Evolutionary conservation across 92 coral and sea anemone species (phyloP), one percentile per base, ranked within the genome.

Genomic region (Phymanthus crucifer): DNA sequence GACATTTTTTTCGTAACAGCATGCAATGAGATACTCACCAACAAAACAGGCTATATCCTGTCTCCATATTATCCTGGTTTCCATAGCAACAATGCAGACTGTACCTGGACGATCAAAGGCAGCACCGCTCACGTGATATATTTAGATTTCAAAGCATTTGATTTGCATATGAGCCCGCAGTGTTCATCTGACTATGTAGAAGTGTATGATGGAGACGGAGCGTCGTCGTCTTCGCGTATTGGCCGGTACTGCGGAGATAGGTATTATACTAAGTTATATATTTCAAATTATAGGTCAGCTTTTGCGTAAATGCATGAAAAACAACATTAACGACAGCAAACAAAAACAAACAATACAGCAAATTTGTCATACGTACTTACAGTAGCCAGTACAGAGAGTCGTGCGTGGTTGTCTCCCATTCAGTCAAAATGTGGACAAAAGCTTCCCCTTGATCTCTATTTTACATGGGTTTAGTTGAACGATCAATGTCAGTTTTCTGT

Each of bases 51-150:
- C 33, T 66, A 56, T 29, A 74, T 85, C 80, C 32, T 64, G 74
- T 85, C 89, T 9, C 89, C 89, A 2, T 57, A 73, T 46, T 85
- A 85, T 32, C 89, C 89, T 16, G 72, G 89, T 50, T 79, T 78
- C 77, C 79, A 85, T 68, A 34, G 73, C 43, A 85, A 73, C 73
- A 36, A 85, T 65, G 77, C 84, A n/a, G 29, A 50, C 46, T 85
- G 89, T 47, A 50, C 81, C 40, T 85, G 89, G 89, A 75, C 40
- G 7, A 33, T 85, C 1, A 79, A 75, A 9, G 81, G 80, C 27
- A 32, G 70, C 12, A 21, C n/a, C 18, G 77, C 58, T 17, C 80
- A 79, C 76, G 89, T 78, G 77, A 78, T 85, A 61, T 31, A 33
- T 17, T 36, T 85, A 64, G 73, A 77, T 54, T 77, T 83, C 52